Base-by-base conservation (phyloP, 1,140 invertebrate species). In the Cepaea nemoralis region DNA sequence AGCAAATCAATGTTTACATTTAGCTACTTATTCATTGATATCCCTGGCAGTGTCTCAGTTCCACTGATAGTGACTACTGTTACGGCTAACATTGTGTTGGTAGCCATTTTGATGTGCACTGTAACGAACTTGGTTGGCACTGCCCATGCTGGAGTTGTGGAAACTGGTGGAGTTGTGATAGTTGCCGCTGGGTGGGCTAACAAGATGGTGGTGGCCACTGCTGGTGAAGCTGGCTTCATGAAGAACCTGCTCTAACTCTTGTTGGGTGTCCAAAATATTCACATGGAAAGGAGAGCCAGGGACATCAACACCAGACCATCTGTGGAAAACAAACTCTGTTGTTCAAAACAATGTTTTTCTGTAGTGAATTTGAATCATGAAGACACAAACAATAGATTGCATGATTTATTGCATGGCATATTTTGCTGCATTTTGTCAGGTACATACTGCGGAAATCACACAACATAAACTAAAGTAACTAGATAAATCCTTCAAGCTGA, bases 191-290 rank as follows among this genome's bases (percentile, higher is more conserved):
- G 2, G 2, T n/a, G n/a, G n/a, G 6, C 10, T 2, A 63, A 16
- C n/a, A 63, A 31, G 59, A 5, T 48, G 66, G 10, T 42, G 33
- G 42, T 55, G 35, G 19, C 42, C 42, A 59, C 69, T 79, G 50
- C 27, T 42, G 6, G 67, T 82, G 80, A 85, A 85, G 39, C 83
- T 81, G 19, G 67, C 55, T 42, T 87, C 86, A 24, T 85, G 82
- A 69, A 87, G 69, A 37, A 85, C 82, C 73, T 86, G 85, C 70
- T 88, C 86, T 71, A 99, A 93, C 93, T 99, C 98, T 90, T 99
- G 96, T 92, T 99, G 97, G 8, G 98, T 99, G 90, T 99, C 98
- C 91, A 99, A 98, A 86, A 99, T 99, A 95, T 99, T 97, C 76
- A 99, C 97, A 70, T 96, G 95, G 93, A 99, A 99, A 0, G 99